Evolutionary conservation across 2,113 vertebrate species (phyloP).

Genomic region (Dolichotis patagonum): DNA sequence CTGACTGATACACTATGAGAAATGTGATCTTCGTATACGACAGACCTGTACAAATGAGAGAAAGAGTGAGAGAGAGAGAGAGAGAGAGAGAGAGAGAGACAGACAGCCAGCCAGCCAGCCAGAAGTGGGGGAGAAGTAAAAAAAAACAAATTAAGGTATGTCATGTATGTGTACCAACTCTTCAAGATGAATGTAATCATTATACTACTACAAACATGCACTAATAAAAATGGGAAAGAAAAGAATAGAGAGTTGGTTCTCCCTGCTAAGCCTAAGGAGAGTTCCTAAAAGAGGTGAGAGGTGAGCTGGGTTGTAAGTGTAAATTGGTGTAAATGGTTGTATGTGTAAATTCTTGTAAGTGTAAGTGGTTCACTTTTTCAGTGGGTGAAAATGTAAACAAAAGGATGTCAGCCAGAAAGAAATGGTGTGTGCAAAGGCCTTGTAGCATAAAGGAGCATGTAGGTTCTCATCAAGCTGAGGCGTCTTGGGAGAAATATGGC

Average conservation of each 20-base stretch:
- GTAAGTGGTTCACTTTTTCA: not conserved
- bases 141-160: not conserved
- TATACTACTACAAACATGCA: not conserved
- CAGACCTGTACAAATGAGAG: not conserved
- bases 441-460: not conserved
- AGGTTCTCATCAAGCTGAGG: not conserved
- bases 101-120: no score
- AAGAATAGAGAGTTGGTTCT: not conserved
- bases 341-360: not conserved
- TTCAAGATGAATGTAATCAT: not conserved
- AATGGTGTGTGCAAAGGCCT: not conserved
- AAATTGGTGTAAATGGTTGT: not conserved
- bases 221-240: not conserved
- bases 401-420: not conserved
- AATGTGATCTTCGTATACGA: not conserved
- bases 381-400: not conserved
- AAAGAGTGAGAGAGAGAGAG: not conserved
- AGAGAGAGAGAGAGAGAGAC: not conserved
- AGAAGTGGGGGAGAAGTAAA: not conserved
- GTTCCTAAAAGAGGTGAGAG: not conserved
- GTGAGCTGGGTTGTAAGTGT: not conserved
- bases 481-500: not conserved
- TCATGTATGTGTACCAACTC: not conserved
- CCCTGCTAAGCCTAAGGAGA: not conserved
- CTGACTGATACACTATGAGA: not conserved